These are phyloP conservation scores for Scatophagus argus DNA, from an alignment of 2,113 vertebrate species.

Conservation along the genomic window DNA sequence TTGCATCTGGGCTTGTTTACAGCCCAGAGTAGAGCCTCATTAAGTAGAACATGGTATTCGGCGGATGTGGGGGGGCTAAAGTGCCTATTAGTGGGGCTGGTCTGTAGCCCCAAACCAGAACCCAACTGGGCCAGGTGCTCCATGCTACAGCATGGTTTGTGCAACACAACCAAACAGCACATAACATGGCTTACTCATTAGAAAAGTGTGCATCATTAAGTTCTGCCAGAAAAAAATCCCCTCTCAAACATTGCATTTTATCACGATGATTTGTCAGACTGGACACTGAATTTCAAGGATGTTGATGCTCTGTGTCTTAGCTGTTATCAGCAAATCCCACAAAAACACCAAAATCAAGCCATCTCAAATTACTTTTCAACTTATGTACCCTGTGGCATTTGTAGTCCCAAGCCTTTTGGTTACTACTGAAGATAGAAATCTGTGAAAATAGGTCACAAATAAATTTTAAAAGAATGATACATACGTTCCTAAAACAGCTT, in stretches of 20 bases:
- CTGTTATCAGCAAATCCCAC: background rate
- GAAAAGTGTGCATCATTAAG: slow-evolving; percentile 31
- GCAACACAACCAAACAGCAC: slow-evolving; percentile 47
- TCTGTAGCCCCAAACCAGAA: slow-evolving; percentile 74
- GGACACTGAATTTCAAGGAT: background rate
- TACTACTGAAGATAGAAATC: too few relatives aligned
- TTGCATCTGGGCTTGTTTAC: slow-evolving; percentile 82
- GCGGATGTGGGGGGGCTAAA: slow-evolving; percentile 65
- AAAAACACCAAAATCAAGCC: slow-evolving; percentile 15
- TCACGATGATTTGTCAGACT: background rate
- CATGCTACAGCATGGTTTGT: slow-evolving; percentile 43
- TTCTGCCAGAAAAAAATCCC: background rate
- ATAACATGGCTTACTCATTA: slow-evolving; percentile 48
- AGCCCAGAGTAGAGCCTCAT: slow-evolving; percentile 72
- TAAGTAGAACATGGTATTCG: slow-evolving; percentile 70
- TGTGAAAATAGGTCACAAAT: background rate
- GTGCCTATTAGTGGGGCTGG: slow-evolving; percentile 73
- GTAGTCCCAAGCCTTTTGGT: background rate
- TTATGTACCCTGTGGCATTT: background rate
- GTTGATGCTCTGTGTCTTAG: background rate
- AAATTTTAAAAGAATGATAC: background rate
- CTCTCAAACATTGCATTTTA: slow-evolving; percentile 3
- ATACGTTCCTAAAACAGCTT: slow-evolving; percentile 13
- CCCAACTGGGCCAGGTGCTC: slow-evolving; percentile 76
- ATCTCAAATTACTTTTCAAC: background rate